phyloP scores from a whole-genome alignment of 1,140 invertebrate genomes.

The Cydia pomonella region DNA sequence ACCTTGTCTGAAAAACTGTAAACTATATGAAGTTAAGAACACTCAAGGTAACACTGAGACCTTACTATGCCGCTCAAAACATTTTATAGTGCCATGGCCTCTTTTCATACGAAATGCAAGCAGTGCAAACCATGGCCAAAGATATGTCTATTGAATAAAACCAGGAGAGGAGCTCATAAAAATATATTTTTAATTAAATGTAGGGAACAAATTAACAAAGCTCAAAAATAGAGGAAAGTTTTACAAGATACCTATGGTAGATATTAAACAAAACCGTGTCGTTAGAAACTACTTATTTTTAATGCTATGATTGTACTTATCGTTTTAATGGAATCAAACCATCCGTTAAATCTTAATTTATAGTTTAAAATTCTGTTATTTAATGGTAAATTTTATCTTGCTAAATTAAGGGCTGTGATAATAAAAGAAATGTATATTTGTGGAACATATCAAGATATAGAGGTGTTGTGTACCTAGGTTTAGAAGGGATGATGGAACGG shows the following conservation, averaged over 20 bases:
- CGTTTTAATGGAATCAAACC: slow-evolving; percentile 50
- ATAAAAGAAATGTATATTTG: slow-evolving; percentile 62
- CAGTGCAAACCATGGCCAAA: slow-evolving; percentile 9
- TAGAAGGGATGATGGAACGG: not conserved
- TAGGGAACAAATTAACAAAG: slow-evolving; percentile 26
- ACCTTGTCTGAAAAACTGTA: slow-evolving; percentile 1
- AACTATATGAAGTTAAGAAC: not conserved
- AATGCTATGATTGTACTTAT: slow-evolving; percentile 47
- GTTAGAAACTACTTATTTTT: slow-evolving; percentile 12
- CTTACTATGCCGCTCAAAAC: not conserved
- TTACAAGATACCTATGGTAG: not conserved
- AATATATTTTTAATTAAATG: slow-evolving; percentile 17
- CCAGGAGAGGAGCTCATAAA: not conserved
- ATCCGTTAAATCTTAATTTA: slow-evolving; percentile 58
- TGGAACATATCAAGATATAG: slow-evolving; percentile 59
- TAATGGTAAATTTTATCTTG: slow-evolving; percentile 55
- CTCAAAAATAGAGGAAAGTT: slow-evolving; percentile 16
- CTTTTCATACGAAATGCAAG: not conserved
- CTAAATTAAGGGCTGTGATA: slow-evolving; percentile 76
- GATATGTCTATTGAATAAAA: not conserved
- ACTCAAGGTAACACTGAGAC: not conserved
- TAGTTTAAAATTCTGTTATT: slow-evolving; percentile 75
- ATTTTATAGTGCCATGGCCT: slow-evolving; percentile 5
- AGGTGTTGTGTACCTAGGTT: slow-evolving; percentile 15
- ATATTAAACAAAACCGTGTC: not conserved